phyloP scores from a whole-genome alignment of 2,888 invertebrate species.

The Dugesia japonica region DNA sequence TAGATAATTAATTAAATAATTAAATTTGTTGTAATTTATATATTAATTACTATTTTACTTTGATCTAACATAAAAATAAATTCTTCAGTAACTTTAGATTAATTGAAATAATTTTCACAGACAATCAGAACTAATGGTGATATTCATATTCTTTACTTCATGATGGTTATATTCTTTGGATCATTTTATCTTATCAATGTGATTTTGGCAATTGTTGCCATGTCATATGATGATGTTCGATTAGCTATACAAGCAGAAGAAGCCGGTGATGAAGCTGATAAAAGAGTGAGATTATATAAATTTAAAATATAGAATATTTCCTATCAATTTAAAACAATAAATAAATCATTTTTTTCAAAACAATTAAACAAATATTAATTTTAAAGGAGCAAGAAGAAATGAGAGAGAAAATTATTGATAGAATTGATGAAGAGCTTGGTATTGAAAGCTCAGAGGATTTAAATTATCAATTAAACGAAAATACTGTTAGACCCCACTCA shows the following conservation, averaged over 20 bases:
- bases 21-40: too few species aligned
- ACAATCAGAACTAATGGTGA: conserved; percentile 74
- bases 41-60: too few species aligned
- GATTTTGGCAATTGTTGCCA: conserved; percentile 96
- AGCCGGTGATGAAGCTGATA: conserved; percentile 60
- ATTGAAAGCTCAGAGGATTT: background rate
- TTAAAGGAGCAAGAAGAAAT: conserved; percentile 13
- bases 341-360: too few species aligned
- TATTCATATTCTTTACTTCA: conserved; percentile 93
- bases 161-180: conserved; percentile 91
- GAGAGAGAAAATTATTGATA: conserved; percentile 15
- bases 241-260: conserved; percentile 66
- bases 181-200: conserved; percentile 96
- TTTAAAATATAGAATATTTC: too few species aligned
- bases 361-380: too few species aligned
- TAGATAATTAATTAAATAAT: too few species aligned
- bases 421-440: background rate
- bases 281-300: conserved; percentile 37
- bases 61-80: too few species aligned
- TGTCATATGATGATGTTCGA: conserved; percentile 95
- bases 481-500: background rate
- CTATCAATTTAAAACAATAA: too few species aligned
- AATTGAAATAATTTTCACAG: background rate
- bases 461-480: background rate
- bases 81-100: too few species aligned